A percentile compares a stretch with the other conserved stretches of the same genome.
Evolutionary conservation across 2,888 invertebrate genomes (phyloP).

Genomic region (Teinopalpus imperialis): DNA sequence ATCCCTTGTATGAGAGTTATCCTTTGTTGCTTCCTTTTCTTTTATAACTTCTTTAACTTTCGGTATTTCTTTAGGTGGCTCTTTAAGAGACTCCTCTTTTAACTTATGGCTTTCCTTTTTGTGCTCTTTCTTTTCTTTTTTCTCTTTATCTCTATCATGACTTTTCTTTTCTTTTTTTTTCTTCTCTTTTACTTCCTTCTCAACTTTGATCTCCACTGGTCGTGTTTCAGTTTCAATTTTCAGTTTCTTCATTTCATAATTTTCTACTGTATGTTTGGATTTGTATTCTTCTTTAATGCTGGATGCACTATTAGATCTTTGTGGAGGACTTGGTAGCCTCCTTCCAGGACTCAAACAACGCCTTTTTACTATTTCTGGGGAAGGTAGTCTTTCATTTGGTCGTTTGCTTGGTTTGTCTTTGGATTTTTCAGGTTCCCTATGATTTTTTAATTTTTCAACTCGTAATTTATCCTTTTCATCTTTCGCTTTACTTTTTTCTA

Average conservation of each 20-base stretch:
- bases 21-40: constrained; percentile 58
- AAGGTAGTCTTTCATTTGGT: constrained; percentile 61
- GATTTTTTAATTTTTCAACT: constrained; percentile 73
- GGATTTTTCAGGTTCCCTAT: constrained; percentile 80
- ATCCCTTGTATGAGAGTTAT: constrained; percentile 58
- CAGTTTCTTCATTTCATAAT: constrained; percentile 55
- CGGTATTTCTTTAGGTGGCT: constrained; percentile 51
- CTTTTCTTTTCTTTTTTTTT: constrained; percentile 85
- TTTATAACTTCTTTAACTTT: constrained; percentile 60
- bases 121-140: constrained; percentile 80
- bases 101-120: constrained; percentile 80
- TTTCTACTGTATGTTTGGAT: constrained; percentile 55
- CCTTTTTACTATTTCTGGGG: constrained; percentile 67
- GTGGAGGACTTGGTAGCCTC: constrained; percentile 58
- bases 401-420: constrained; percentile 81
- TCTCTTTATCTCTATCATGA: constrained; percentile 84
- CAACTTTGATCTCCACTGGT: constrained; percentile 75
- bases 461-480: constrained; percentile 75
- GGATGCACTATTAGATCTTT: constrained; percentile 65
- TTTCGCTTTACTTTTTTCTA: constrained; percentile 69
- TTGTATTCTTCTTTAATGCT: constrained; percentile 73
- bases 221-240: constrained; percentile 78
- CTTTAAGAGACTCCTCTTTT: constrained; percentile 65
- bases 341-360: constrained; percentile 59
- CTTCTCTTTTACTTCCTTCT: constrained; percentile 78